Evolutionary conservation across 1,140 invertebrate genomes (phyloP).

Genomic region (Neodiprion fabricii): DNA sequence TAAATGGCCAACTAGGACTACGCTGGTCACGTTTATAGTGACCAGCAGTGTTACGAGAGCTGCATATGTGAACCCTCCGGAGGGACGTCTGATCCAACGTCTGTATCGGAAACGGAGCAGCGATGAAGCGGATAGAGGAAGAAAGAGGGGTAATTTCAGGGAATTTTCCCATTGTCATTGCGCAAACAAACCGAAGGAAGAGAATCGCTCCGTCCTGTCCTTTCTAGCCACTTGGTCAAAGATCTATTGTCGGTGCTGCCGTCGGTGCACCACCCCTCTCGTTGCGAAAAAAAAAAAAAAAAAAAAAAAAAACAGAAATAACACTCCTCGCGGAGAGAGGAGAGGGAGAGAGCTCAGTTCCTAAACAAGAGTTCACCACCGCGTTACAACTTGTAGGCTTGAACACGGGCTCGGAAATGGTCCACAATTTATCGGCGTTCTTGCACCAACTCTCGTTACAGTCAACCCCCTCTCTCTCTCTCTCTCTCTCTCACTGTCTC

Average conservation of each 20-base stretch:
- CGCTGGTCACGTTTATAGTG: slow-evolving; percentile 56
- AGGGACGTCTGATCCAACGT: background rate
- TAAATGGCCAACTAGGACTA: slow-evolving; percentile 47
- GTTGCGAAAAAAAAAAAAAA: background rate
- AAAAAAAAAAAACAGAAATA: no score
- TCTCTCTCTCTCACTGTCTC: no score
- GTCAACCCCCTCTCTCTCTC: background rate
- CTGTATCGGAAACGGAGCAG: slow-evolving; percentile 8
- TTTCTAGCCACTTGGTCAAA: background rate
- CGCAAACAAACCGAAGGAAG: background rate
- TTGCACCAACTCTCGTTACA: slow-evolving; percentile 4
- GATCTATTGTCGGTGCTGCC: background rate
- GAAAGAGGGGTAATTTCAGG: background rate
- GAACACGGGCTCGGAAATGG: background rate
- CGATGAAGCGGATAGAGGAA: slow-evolving; percentile 19
- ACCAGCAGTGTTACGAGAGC: slow-evolving; percentile 48
- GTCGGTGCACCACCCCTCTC: background rate
- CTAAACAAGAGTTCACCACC: background rate
- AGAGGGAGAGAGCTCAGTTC: background rate
- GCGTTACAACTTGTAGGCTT: background rate
- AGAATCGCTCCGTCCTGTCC: background rate
- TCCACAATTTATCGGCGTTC: slow-evolving; percentile 1
- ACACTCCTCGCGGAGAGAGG: no score
- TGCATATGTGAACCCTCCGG: slow-evolving; percentile 47
- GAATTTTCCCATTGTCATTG: background rate